Percentiles rank a stretch among this genome's conserved stretches.
Conservation (phyloP, 2,113 vertebrate genomes). For the Mesembrinibis cayennensis region DNA sequence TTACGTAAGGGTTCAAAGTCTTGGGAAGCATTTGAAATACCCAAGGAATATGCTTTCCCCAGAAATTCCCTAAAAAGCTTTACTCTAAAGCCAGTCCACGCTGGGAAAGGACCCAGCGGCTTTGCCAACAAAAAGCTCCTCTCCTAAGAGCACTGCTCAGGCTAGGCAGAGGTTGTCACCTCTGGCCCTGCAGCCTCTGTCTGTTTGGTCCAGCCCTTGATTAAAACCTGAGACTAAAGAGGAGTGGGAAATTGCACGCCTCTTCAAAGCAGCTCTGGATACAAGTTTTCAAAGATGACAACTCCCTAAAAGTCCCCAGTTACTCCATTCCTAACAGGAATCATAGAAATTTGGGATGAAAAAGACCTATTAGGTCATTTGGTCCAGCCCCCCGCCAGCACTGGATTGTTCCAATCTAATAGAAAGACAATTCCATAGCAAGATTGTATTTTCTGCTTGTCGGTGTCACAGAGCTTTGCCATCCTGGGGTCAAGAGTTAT, state of each 20-base stretch:
- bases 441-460: constrained; percentile 75
- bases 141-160: background rate
- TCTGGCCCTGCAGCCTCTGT: background rate
- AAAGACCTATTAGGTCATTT: constrained; percentile 28
- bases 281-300: background rate
- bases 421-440: constrained; percentile 68
- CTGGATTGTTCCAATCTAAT: constrained; percentile 60
- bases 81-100: background rate
- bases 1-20: background rate
- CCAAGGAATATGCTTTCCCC: background rate
- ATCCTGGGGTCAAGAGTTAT: constrained; percentile 82
- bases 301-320: background rate
- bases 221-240: background rate
- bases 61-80: background rate
- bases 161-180: background rate
- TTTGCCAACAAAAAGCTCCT: background rate
- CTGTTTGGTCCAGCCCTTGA: too few relatives aligned
- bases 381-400: background rate
- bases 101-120: background rate
- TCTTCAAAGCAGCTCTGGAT: background rate
- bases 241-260: background rate
- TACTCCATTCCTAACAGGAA: background rate
- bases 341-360: constrained; percentile 18
- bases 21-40: background rate
- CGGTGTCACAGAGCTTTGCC: constrained; percentile 75